phyloP scores from a whole-genome alignment of 64 coral and sea anemone genomes.

The Montipora sp. region DNA sequence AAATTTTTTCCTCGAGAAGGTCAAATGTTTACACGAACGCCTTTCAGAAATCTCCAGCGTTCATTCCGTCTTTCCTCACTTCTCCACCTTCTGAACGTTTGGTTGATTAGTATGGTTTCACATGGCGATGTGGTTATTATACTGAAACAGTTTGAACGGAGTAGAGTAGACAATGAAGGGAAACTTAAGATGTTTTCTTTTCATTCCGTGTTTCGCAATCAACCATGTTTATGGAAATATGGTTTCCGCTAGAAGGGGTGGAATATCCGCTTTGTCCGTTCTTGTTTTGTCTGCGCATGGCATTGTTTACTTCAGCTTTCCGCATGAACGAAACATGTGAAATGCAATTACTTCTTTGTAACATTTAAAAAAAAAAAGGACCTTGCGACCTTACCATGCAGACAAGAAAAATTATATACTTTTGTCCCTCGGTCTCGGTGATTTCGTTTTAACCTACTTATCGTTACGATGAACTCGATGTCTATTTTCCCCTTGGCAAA shows the following conservation, averaged over 20 bases:
- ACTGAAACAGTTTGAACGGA: not conserved
- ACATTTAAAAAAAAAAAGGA: not conserved
- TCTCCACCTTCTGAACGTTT: not conserved
- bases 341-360: not conserved
- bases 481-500: not conserved
- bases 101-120: not conserved
- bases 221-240: conserved; percentile 22
- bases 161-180: not conserved
- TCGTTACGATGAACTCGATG: too few relatives aligned
- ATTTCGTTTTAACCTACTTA: not conserved
- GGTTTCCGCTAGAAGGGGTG: not conserved
- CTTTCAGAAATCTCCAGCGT: not conserved
- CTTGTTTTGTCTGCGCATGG: conserved; percentile 49
- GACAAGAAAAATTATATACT: not conserved
- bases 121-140: not conserved
- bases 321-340: not conserved
- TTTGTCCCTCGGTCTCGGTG: not conserved
- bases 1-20: not conserved
- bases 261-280: not conserved
- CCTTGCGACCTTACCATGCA: not conserved
- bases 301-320: conserved; percentile 23
- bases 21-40: not conserved
- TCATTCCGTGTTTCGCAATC: conserved; percentile 49
- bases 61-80: not conserved
- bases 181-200: not conserved